phyloP scores from a whole-genome alignment of 2,888 invertebrate species.

The Brachycybe producta region DNA sequence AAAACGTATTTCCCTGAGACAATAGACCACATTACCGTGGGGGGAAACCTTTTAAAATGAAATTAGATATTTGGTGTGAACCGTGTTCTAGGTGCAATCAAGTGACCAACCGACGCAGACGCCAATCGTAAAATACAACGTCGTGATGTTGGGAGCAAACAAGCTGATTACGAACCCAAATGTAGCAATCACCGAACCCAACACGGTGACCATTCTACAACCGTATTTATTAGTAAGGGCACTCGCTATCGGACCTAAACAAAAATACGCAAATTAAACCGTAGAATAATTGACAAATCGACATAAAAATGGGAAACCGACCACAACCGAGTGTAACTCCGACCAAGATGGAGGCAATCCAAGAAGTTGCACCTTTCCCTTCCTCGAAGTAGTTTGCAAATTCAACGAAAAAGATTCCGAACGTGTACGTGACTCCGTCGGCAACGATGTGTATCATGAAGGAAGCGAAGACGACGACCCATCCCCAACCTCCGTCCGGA shows the following conservation, averaged over 20 bases:
- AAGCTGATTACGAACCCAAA: constrained; percentile 64
- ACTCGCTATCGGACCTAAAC: constrained; percentile 92
- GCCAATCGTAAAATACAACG: constrained; percentile 84
- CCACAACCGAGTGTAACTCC: constrained; percentile 91
- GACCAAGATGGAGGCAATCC: constrained; percentile 86
- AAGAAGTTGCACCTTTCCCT: constrained; percentile 73
- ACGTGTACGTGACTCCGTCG: constrained; percentile 95
- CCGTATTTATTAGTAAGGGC: constrained; percentile 90
- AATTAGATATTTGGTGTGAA: too few relatives aligned
- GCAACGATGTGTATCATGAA: constrained; percentile 94
- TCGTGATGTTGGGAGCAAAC: constrained; percentile 67
- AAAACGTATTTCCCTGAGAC: too few relatives aligned
- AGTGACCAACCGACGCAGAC: constrained; percentile 64
- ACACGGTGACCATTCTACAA: constrained; percentile 78
- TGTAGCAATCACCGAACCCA: constrained; percentile 60
- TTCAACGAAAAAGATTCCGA: constrained; percentile 83
- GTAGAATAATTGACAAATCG: neutral
- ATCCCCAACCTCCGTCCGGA: constrained; percentile 91
- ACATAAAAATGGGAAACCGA: constrained; percentile 36
- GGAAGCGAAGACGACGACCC: constrained; percentile 84
- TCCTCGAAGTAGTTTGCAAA: constrained; percentile 71
- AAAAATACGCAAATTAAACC: too few relatives aligned
- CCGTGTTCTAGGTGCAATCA: too few relatives aligned
- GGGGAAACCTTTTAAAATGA: too few relatives aligned
- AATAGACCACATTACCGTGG: too few relatives aligned